A percentile compares a stretch with the other conserved stretches of the same genome.
These are phyloP conservation scores for Probaryconus sp. DNA, from an alignment of 1,140 invertebrate species.

Conservation along the genomic window DNA sequence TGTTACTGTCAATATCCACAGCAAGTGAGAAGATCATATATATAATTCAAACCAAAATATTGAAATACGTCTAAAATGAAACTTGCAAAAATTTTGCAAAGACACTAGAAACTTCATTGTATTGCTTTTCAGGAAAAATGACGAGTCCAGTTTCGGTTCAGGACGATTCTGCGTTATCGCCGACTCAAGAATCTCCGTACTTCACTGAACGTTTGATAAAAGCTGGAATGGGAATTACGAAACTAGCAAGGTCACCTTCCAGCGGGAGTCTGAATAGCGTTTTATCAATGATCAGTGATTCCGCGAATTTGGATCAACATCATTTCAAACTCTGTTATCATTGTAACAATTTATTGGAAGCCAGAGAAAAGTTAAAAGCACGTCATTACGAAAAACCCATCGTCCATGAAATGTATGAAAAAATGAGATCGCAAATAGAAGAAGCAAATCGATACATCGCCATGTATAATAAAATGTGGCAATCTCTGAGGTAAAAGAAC, in stretches of 20 bases:
- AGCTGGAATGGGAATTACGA: constrained; percentile 77
- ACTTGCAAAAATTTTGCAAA: too few relatives aligned
- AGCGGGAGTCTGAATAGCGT: constrained; percentile 77
- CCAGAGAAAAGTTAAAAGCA: constrained; percentile 88
- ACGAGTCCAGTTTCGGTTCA: constrained; percentile 78
- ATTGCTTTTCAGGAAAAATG: constrained; percentile 79
- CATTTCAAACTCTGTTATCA: constrained; percentile 90
- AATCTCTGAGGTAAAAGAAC: constrained; percentile 80
- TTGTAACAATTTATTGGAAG: constrained; percentile 90
- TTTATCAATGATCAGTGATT: constrained; percentile 77
- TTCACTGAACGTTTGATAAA: constrained; percentile 79
- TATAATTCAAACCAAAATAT: too few relatives aligned
- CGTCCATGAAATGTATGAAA: constrained; percentile 90
- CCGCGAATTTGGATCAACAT: constrained; percentile 80
- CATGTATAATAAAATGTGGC: constrained; percentile 91
- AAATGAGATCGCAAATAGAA: constrained; percentile 85
- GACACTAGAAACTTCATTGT: too few relatives aligned
- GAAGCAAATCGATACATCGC: constrained; percentile 87
- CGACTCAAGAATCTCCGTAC: constrained; percentile 67
- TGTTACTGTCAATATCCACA: constrained; percentile 89
- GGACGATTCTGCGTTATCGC: constrained; percentile 71
- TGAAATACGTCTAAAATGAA: constrained; percentile 14
- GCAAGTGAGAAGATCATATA: constrained; percentile 83
- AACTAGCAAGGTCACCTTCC: constrained; percentile 75
- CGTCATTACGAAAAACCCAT: constrained; percentile 87